Conservation (phyloP, 2,797 vertebrate genomes). For the Molossus alvarezi region DNA sequence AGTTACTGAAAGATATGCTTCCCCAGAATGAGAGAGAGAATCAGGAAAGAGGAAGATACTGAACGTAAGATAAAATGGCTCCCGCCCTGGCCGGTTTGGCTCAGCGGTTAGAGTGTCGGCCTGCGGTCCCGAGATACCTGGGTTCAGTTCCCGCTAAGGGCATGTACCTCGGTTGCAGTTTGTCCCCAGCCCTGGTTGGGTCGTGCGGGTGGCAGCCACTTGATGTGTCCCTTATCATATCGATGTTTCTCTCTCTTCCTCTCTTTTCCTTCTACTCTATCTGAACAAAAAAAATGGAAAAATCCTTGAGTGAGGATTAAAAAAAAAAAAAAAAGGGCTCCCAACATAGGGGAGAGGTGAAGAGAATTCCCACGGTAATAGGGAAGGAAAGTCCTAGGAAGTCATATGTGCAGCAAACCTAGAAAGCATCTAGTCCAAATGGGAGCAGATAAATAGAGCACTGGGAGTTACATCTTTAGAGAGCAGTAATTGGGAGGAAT, state of each 20-base stretch:
- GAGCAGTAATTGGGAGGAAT: conserved; percentile 37
- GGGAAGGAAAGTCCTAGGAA: background rate
- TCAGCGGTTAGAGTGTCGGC: no score
- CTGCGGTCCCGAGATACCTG: no score
- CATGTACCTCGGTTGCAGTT: no score
- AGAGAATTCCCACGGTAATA: background rate
- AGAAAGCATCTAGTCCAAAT: background rate
- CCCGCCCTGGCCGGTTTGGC: no score
- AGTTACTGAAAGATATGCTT: conserved; percentile 29
- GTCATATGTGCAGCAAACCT: background rate
- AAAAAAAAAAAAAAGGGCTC: background rate
- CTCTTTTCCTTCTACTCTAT: no score
- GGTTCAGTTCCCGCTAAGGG: no score
- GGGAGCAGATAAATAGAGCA: background rate
- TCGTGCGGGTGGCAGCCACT: no score
- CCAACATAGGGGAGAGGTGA: background rate
- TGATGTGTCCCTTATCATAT: no score
- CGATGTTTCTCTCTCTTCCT: no score
- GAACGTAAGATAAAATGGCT: background rate
- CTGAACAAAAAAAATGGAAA: no score
- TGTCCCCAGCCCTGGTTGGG: no score
- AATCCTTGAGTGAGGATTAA: background rate
- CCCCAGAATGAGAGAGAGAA: conserved; percentile 2
- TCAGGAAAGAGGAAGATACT: background rate
- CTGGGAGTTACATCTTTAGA: background rate